A percentile compares a stretch with the other conserved stretches of the same genome.
Conservation (phyloP, 2,888 invertebrate genomes). For the Hydriomena furcata region DNA sequence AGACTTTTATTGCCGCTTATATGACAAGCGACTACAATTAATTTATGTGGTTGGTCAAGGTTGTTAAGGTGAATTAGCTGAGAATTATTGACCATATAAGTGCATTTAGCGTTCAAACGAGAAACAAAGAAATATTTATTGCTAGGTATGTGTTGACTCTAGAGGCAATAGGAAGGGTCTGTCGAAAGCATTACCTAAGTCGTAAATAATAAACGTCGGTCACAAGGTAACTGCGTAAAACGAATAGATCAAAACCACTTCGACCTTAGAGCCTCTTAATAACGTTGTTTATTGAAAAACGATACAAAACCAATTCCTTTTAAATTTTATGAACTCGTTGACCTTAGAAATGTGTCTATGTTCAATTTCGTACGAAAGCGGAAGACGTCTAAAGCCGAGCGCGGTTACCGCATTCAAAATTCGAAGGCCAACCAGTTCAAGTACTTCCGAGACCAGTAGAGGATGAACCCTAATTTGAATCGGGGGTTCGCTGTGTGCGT, state of each 20-base stretch:
- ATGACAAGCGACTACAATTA: conserved; percentile 61
- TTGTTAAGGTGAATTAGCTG: conserved; percentile 36
- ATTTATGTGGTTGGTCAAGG: conserved; percentile 69
- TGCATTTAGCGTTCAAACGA: conserved; percentile 30
- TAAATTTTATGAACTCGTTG: conserved; percentile 73
- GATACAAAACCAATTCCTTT: conserved; percentile 67
- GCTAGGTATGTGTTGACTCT: conserved; percentile 21
- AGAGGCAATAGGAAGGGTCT: conserved; percentile 55
- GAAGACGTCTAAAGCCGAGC: conserved; percentile 62
- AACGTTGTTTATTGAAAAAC: conserved; percentile 65
- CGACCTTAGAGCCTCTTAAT: conserved; percentile 67
- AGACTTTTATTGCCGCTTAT: conserved; percentile 56
- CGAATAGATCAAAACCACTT: conserved; percentile 65
- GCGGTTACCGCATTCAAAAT: conserved; percentile 55
- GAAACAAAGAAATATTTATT: conserved; percentile 45
- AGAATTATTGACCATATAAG: conserved; percentile 30
- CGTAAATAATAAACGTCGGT: conserved; percentile 56
- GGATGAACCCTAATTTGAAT: conserved; percentile 73
- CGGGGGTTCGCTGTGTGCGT: conserved; percentile 62
- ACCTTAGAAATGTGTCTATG: conserved; percentile 69
- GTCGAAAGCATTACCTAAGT: conserved; percentile 50
- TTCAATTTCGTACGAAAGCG: conserved; percentile 67
- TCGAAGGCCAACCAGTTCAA: conserved; percentile 69
- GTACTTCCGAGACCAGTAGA: conserved; percentile 61
- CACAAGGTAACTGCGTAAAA: conserved; percentile 70